Base-by-base conservation (phyloP, 2,797 vertebrate species). In the Macropodus opercularis region DNA sequence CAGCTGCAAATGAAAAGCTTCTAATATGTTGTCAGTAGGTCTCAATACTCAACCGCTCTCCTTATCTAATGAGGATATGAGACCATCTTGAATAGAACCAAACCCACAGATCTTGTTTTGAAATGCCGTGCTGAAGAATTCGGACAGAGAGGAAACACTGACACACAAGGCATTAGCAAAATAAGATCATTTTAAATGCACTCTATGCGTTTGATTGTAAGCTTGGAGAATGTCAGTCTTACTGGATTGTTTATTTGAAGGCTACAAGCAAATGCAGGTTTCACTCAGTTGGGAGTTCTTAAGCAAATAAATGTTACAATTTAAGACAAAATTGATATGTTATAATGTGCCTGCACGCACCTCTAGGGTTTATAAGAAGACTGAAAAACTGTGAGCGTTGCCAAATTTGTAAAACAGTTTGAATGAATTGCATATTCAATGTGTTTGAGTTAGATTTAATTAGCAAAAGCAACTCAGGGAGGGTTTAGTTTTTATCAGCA, bases 321-420 rank as follows among this genome's bases (percentile, higher is more conserved):
- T 82, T 84, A 73, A 80, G 43, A 49, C 66, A 63, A 80, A 84
- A 79, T 85, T 64, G 74, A 78, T 79, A 75, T 82, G 64, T 74
- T 76, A 61, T 69, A 75, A 56, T 66, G 57, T 75, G 79, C 84
- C 84, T 81, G 72, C 64, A 34, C 56, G 57, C 71, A 61, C 63
- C 84, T 79, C 74, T 77, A 69, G 70, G 81, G 72, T 69, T 50
- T 73, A 36, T 62, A 49, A 66, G 53, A 41, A 78, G 52, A 70
- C 40, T 64, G 51, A 63, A 77, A 69, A 78, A 75, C 60, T 70
- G 64, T 75, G 46, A 72, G 67, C 42, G 43, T 79, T 83, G 75
- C 77, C 81, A 88, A 57, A 72, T 80, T 73, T 78, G 64, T 47
- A 68, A 54, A 73, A 66, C 54, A 64, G 58, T 34, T 61, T 41